Conservation (phyloP, 2,113 vertebrate species). For the Smithornis capensis region DNA sequence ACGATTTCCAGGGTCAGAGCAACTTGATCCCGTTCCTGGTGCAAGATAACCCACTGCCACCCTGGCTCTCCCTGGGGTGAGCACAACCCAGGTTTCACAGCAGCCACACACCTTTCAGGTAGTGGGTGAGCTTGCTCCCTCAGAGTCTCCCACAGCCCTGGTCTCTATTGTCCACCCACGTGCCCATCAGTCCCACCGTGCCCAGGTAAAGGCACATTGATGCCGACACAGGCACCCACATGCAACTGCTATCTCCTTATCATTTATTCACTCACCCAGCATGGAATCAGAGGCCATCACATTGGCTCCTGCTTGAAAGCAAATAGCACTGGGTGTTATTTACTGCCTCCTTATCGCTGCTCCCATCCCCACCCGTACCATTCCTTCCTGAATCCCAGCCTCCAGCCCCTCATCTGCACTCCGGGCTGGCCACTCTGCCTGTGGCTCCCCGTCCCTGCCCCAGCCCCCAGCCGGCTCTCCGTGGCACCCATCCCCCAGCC, state of each 20-base stretch:
- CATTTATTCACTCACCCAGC: not conserved
- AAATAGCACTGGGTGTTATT: not conserved
- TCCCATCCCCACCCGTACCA: not conserved
- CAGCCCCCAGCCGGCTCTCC: not conserved
- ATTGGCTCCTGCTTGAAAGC: not conserved
- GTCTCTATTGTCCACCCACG: not conserved
- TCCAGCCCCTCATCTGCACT: not conserved
- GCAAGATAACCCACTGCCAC: not conserved
- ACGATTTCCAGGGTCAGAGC: rapidly evolving
- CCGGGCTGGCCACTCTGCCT: not conserved
- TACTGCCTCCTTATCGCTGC: not conserved
- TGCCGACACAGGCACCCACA: rapidly evolving
- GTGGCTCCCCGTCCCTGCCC: rapidly evolving
- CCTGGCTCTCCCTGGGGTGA: rapidly evolving
- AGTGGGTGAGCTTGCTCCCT: not conserved
- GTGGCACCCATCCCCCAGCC: not conserved
- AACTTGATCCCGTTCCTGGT: not conserved
- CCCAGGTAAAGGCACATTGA: rapidly evolving
- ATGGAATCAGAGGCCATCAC: not conserved
- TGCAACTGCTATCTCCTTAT: rapidly evolving
- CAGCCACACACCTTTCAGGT: not conserved
- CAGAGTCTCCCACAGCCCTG: too few relatives aligned
- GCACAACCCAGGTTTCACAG: rapidly evolving
- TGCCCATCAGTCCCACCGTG: not conserved
- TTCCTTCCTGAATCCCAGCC: not conserved